Base-by-base conservation (phyloP, 92 coral and sea anemone species). In the Phenganax marumi region DNA sequence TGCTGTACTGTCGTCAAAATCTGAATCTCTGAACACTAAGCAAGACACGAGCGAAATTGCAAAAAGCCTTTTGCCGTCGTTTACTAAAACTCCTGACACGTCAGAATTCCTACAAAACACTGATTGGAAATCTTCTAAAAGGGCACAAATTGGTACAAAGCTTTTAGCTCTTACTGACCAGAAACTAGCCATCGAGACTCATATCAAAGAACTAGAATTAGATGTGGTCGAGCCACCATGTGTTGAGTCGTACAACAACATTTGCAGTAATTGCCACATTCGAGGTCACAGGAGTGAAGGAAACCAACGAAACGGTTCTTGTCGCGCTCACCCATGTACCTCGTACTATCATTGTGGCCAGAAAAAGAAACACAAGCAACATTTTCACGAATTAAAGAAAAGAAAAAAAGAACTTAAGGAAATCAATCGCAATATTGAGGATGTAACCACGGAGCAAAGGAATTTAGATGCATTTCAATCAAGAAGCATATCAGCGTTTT, bases 391-490 rank as follows among this genome's bases (percentile, higher is more conserved):
- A 56, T 12, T 56, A 56, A 56, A 56, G 3, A 56, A 56, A 9
- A 56, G 62, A 64, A 83, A 71, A 19, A 83, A 73, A 72, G 71
- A 83, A 50, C 86, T 83, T 7, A 84, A 75, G 68, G 83, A 84
- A 17, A 61, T 76, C 65, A 73, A 75, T 55, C 63, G 77, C 58
- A 82, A 84, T 48, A 64, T 84, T 50, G 83, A 84, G 63, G 68
- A 63, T 75, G 83, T 73, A 1, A 76, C 74, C 48, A 62, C 68
- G 87, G 87, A 84, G 57, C 65, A 73, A 25, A 65, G 75, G 19
- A 84, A 84, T 78, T 47, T 84, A 12, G 87, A 84, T 58, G 76
- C 74, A n/a, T 84, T 49, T 74, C 83, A 84, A 72, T 84, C 87
- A 3, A 84, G 75, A 73, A 73, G 82, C 12, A 63, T 85, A 76